phyloP scores from a whole-genome alignment of 2,888 invertebrate species.

The Azorinus chamasolen region DNA sequence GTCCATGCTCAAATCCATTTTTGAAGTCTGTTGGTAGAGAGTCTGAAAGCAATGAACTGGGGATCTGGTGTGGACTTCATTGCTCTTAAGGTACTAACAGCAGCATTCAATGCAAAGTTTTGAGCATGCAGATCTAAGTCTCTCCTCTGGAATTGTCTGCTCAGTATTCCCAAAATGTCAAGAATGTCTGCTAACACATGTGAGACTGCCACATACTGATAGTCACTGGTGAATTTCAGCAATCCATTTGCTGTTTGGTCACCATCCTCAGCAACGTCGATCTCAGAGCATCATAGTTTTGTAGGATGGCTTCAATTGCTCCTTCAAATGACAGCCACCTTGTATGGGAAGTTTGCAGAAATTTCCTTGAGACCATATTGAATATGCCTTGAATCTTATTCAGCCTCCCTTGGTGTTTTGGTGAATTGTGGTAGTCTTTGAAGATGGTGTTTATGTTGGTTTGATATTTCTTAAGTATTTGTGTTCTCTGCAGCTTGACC shows the following conservation, averaged over 20 bases:
- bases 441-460: slow-evolving; percentile 35
- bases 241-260: slow-evolving; percentile 17
- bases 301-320: no score
- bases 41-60: background rate
- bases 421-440: slow-evolving; percentile 37
- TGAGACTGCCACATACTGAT: slow-evolving; percentile 18
- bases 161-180: no score
- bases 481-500: slow-evolving; percentile 23
- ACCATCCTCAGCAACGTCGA: slow-evolving; percentile 12
- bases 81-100: no score
- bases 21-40: no score
- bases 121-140: no score
- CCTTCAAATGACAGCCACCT: no score
- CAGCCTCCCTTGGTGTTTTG: no score
- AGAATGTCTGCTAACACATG: slow-evolving; percentile 17
- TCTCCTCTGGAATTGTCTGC: slow-evolving; percentile 15
- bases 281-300: slow-evolving; percentile 21
- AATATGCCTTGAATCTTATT: no score
- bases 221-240: no score
- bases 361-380: slow-evolving; percentile 17
- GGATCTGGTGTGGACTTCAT: no score
- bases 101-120: no score
- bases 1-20: no score
- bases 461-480: slow-evolving; percentile 22
- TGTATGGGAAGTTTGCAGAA: slow-evolving; percentile 29